Conservation (phyloP, 2,888 invertebrate genomes). For the Rhagophthalmus giganteus region DNA sequence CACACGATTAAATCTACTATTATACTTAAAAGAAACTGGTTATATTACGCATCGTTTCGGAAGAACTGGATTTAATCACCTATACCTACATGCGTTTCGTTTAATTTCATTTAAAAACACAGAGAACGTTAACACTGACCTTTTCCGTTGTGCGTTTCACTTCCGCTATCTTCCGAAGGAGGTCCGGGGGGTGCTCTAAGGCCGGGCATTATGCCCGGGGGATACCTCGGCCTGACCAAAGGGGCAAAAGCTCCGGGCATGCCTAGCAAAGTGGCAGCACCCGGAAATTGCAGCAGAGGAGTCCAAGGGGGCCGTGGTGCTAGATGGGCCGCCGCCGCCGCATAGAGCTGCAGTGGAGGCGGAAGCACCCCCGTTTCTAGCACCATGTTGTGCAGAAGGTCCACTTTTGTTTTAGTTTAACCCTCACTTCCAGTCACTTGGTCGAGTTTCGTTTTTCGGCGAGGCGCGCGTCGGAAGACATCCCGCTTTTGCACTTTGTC, state of each 20-base stretch:
- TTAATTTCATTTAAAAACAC: background rate
- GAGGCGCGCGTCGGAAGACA: too few relatives aligned
- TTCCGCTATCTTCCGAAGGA: slow-evolving; percentile 55
- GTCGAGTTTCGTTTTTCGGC: too few relatives aligned
- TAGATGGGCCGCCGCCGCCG: slow-evolving; percentile 69
- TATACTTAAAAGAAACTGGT: too few relatives aligned
- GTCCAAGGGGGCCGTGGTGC: slow-evolving; percentile 63
- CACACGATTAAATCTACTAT: too few relatives aligned
- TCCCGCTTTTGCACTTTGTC: too few relatives aligned
- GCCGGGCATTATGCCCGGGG: slow-evolving; percentile 47
- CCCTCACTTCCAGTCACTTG: too few relatives aligned
- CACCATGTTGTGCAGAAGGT: slow-evolving; percentile 59
- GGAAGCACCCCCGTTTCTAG: slow-evolving; percentile 67
- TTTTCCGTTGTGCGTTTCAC: slow-evolving; percentile 55
- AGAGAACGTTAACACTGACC: slow-evolving; percentile 45
- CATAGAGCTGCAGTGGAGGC: slow-evolving; percentile 71
- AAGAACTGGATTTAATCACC: background rate
- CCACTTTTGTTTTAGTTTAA: slow-evolving; percentile 36
- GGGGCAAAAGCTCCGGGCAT: slow-evolving; percentile 56
- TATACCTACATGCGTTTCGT: too few relatives aligned
- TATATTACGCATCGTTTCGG: too few relatives aligned
- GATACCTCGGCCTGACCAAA: slow-evolving; percentile 51
- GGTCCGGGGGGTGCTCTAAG: slow-evolving; percentile 53
- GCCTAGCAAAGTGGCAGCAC: slow-evolving; percentile 54
- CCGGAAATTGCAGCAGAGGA: slow-evolving; percentile 56